Percentiles rank a stretch among this genome's conserved stretches.
Evolutionary conservation across 2,113 vertebrate species (phyloP).

Genomic region (Myocastor coypus): DNA sequence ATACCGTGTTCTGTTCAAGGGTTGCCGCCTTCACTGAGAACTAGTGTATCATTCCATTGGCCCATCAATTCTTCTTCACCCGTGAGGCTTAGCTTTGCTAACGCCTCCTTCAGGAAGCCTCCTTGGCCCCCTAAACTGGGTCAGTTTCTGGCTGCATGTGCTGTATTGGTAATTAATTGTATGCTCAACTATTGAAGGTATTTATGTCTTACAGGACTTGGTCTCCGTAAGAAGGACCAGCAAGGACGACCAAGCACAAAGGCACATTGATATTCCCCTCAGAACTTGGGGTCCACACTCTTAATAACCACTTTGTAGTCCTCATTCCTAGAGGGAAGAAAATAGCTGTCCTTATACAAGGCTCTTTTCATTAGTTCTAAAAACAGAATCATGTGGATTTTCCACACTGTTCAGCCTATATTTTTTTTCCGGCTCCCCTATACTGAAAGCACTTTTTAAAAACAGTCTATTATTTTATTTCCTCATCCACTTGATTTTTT

Average conservation of each 20-base stretch:
- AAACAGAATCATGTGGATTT: conserved; percentile 59
- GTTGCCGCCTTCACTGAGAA: background rate
- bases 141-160: background rate
- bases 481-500: background rate
- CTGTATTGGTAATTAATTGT: background rate
- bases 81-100: background rate
- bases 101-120: background rate
- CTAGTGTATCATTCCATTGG: background rate
- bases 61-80: background rate
- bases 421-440: background rate
- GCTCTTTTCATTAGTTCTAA: conserved; percentile 66
- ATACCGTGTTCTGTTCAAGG: background rate
- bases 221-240: background rate
- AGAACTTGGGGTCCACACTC: conserved; percentile 3
- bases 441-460: conserved; percentile 21
- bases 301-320: background rate
- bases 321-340: conserved; percentile 24
- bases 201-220: background rate
- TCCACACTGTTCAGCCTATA: conserved; percentile 40
- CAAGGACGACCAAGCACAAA: background rate
- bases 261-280: background rate
- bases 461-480: background rate
- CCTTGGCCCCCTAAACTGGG: background rate
- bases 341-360: conserved; percentile 27
- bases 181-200: background rate